These are phyloP conservation scores for Chiroxiphia lanceolata DNA, from an alignment of 2,797 vertebrate species.

Conservation along the genomic window DNA sequence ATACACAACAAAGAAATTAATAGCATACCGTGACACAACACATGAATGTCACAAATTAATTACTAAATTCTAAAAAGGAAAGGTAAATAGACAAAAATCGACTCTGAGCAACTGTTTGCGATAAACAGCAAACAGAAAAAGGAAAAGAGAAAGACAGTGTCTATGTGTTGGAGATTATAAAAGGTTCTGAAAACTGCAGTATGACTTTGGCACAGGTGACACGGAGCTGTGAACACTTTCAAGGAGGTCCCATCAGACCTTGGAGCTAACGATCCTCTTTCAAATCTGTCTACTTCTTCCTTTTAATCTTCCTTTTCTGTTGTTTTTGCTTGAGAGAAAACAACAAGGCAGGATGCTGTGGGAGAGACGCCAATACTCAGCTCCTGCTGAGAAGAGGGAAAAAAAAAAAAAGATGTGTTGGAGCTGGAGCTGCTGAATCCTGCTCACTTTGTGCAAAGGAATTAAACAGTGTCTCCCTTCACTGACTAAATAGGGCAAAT, in stretches of 20 bases:
- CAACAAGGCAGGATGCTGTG: conserved; percentile 54
- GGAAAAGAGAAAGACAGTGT: neutral
- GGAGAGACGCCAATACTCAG: conserved; percentile 60
- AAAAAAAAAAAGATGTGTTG: neutral
- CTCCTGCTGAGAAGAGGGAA: conserved; percentile 55
- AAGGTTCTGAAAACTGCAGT: conserved; percentile 16
- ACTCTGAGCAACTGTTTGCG: neutral
- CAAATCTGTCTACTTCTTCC: conserved; percentile 51
- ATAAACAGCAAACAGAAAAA: neutral
- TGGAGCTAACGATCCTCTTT: conserved; percentile 27
- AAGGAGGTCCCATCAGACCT: conserved; percentile 39
- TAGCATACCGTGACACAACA: neutral
- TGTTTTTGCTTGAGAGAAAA: conserved; percentile 58
- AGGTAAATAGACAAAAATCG: neutral
- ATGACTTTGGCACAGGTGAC: conserved; percentile 22
- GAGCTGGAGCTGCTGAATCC: conserved; percentile 48
- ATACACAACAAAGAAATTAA: neutral
- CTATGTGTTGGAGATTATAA: neutral
- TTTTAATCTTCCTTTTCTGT: conserved; percentile 57
- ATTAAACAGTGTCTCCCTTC: neutral
- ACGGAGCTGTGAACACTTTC: neutral
- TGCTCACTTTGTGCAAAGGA: conserved; percentile 31
- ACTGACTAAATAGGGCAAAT: neutral
- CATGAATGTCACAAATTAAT: neutral
- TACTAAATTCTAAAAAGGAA: neutral